A percentile compares a stretch with the other conserved stretches of the same genome.
Evolutionary conservation across 2,797 vertebrate species (phyloP).

Genomic region (Sternotherus odoratus): DNA sequence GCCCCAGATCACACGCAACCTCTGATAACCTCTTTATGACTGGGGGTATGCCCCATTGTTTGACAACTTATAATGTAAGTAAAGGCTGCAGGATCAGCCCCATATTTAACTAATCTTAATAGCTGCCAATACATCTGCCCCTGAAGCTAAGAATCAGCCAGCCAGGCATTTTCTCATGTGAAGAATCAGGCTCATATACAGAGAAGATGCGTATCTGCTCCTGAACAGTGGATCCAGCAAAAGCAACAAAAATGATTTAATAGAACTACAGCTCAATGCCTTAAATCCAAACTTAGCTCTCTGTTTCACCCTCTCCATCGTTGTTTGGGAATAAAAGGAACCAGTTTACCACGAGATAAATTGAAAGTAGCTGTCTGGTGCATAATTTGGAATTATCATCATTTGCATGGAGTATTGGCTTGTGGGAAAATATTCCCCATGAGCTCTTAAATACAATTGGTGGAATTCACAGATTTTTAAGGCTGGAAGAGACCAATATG

Average conservation of each 20-base stretch:
- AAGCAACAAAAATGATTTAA: not conserved
- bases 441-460: not conserved
- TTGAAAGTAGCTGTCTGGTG: not conserved
- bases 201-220: not conserved
- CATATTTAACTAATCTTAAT: not conserved
- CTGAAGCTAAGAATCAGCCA: not conserved
- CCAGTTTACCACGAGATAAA: fast-evolving
- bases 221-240: not conserved
- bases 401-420: not conserved
- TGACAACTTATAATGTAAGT: not conserved
- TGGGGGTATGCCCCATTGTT: too few relatives aligned
- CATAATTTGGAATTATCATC: not conserved
- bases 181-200: not conserved
- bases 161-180: not conserved
- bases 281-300: not conserved
- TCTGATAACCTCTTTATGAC: too few relatives aligned
- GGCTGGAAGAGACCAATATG: fast-evolving
- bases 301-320: not conserved
- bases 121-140: not conserved
- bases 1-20: too few relatives aligned
- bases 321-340: slow-evolving; percentile 10
- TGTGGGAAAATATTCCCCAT: not conserved
- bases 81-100: not conserved
- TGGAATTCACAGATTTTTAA: not conserved
- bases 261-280: not conserved